Evolutionary conservation across 2,888 invertebrate genomes (phyloP), one percentile per base, ranked within the genome.

Genomic region (Geotrupes spiniger): DNA sequence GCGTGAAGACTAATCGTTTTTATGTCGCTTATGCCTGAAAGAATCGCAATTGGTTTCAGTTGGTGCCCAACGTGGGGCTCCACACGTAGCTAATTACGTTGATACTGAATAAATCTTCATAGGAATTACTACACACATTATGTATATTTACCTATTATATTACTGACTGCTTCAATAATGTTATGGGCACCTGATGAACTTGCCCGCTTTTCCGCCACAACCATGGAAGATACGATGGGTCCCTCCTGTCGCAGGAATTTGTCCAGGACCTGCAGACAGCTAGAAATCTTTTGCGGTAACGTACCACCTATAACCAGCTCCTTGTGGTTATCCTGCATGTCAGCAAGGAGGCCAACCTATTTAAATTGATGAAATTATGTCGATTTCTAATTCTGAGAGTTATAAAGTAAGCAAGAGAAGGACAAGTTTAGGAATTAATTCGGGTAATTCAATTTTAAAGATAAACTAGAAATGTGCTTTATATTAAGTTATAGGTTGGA

Each of bases 171-270:
- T 56, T 88, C 86, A 1, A 91, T 88, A 0, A 65, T 66, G 36
- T 64, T 62, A 28, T 12, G 28, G 31, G 28, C 28, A 12, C 42
- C 42, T n/a, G 16, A 42, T 11, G 11, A 27, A 4, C 21, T 21
- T n/a, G 2, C 80, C 56, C 80, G 78, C 74, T 91, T 92, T 66
- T 92, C 90, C 0, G 94, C 94, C 0, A 92, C 87, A 0, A 95
- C 90, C 75, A 92, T 90, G 56, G 89, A 89, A 0, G 87, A 79
- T 0, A 92, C 89, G 11, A 92, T 77, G 0, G 89, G 74, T 0
- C 76, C 71, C 2, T 72, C 64, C 52, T 85, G 84, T 51, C 79
- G 80, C 46, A 98, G 73, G 72, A 97, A 81, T 28, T 74, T 76
- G 64, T 89, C 87, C 52, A 87, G 66, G 1, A 78, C 74, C 48